Percentiles rank a stretch among this genome's conserved stretches.
These are phyloP conservation scores for Eueremaeus valkanovi DNA, from an alignment of 2,888 invertebrate species.

Conservation along the genomic window DNA sequence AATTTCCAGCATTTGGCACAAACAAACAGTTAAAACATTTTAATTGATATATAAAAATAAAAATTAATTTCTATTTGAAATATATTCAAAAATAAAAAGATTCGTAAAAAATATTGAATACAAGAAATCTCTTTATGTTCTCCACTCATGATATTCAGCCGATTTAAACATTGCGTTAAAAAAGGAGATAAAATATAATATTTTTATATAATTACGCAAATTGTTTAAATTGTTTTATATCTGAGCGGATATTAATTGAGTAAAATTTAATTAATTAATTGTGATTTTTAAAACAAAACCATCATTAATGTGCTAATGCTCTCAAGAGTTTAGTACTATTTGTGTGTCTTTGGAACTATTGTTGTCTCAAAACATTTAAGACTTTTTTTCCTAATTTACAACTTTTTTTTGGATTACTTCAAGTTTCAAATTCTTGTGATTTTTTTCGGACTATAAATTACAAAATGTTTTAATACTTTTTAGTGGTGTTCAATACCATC, in stretches of 20 bases:
- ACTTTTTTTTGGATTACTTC: constrained; percentile 3
- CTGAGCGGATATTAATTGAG: not conserved
- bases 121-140: not conserved
- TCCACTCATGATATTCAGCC: not conserved
- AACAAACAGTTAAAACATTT: not conserved
- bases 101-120: not conserved
- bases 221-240: not conserved
- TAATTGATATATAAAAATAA: too few relatives aligned
- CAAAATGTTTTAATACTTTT: constrained; percentile 21
- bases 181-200: constrained; percentile 9
- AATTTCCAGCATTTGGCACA: not conserved
- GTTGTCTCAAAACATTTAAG: constrained; percentile 1
- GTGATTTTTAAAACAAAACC: constrained; percentile 9
- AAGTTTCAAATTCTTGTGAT: constrained; percentile 29
- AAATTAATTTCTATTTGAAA: not conserved
- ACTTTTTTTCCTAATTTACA: constrained; percentile 1
- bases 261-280: not conserved
- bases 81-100: not conserved
- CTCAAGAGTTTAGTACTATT: constrained; percentile 22
- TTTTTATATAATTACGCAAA: constrained; percentile 7
- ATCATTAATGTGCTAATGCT: constrained; percentile 19
- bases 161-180: not conserved
- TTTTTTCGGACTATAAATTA: not conserved
- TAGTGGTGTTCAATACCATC: constrained; percentile 4
- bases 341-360: constrained; percentile 28